Evolutionary conservation across 2,113 vertebrate species (phyloP).

Genomic region (Antennarius striatus): DNA sequence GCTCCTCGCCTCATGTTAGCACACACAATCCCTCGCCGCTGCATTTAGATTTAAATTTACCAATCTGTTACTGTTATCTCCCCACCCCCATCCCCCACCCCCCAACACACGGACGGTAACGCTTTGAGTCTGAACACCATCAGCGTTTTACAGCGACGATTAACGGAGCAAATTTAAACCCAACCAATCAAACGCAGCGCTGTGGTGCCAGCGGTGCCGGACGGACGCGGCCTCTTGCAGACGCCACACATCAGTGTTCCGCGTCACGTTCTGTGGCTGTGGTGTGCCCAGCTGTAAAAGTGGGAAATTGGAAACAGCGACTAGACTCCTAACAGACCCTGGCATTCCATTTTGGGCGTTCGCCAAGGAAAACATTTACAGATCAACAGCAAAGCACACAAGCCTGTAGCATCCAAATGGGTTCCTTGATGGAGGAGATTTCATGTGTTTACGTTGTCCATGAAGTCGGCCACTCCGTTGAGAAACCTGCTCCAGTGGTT

Average conservation of each 20-base stretch:
- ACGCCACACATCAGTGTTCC: conserved; percentile 49
- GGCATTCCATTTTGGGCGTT: conserved; percentile 65
- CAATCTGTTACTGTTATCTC: conserved; percentile 51
- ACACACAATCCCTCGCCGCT: conserved; percentile 17
- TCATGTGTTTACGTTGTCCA: not conserved
- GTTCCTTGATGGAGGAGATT: conserved; percentile 18
- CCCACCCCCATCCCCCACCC: conserved; percentile 19
- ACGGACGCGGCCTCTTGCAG: conserved; percentile 36
- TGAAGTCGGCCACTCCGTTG: no score
- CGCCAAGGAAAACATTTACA: conserved; percentile 58
- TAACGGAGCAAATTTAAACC: conserved; percentile 55
- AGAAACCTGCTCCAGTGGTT: no score
- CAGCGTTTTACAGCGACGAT: conserved; percentile 51
- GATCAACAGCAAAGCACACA: conserved; percentile 58
- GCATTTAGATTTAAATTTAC: conserved; percentile 38
- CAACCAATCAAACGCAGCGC: conserved; percentile 48
- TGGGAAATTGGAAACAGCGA: conserved; percentile 74
- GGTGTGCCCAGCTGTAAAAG: conserved; percentile 71
- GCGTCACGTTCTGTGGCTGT: conserved; percentile 59
- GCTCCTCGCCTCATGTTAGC: conserved; percentile 23
- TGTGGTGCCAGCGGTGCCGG: conserved; percentile 26
- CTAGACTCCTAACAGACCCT: conserved; percentile 67
- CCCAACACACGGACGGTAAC: conserved; percentile 23
- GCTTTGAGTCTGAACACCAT: conserved; percentile 45
- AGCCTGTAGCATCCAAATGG: conserved; percentile 31